A percentile compares a stretch with the other conserved stretches of the same genome.
Evolutionary conservation across 2,797 vertebrate species (phyloP).

Genomic region (Gila robusta): DNA sequence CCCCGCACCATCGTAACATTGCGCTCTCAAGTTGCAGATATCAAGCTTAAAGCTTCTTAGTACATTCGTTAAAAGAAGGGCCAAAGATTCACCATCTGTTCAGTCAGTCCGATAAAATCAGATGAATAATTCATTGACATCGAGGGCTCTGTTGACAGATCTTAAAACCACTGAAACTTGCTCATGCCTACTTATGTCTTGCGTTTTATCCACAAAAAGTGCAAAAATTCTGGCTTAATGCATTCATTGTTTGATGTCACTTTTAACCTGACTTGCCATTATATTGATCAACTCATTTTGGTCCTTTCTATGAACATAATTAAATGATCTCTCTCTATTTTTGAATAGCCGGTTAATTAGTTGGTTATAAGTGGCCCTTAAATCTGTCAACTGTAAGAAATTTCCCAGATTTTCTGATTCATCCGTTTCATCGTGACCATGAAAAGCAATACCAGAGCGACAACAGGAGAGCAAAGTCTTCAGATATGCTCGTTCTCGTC

Average conservation of each 20-base stretch:
- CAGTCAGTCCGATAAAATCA: too few species aligned
- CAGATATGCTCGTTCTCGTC: too few species aligned
- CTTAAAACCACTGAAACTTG: neutral
- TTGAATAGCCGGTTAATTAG: neutral
- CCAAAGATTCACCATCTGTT: too few species aligned
- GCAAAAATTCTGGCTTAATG: neutral
- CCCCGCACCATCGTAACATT: too few species aligned
- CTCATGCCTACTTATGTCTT: constrained; percentile 4
- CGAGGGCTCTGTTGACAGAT: neutral
- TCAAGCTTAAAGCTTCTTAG: too few species aligned
- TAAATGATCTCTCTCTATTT: too few species aligned
- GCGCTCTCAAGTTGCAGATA: too few species aligned
- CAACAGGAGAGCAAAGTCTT: constrained; percentile 10
- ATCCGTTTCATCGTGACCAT: neutral
- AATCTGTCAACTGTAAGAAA: constrained; percentile 18
- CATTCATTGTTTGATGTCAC: neutral
- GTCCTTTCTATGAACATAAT: too few species aligned
- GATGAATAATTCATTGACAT: too few species aligned
- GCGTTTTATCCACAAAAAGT: neutral
- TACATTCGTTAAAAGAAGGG: too few species aligned
- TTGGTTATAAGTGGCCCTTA: constrained; percentile 13
- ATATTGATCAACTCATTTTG: neutral
- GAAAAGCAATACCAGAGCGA: neutral
- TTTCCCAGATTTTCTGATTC: neutral
- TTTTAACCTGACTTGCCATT: neutral